Percentiles rank a stretch among this genome's conserved stretches.
These are phyloP conservation scores for Ardeotis arabs DNA, from an alignment of 2,113 vertebrate genomes.

Conservation along the genomic window DNA sequence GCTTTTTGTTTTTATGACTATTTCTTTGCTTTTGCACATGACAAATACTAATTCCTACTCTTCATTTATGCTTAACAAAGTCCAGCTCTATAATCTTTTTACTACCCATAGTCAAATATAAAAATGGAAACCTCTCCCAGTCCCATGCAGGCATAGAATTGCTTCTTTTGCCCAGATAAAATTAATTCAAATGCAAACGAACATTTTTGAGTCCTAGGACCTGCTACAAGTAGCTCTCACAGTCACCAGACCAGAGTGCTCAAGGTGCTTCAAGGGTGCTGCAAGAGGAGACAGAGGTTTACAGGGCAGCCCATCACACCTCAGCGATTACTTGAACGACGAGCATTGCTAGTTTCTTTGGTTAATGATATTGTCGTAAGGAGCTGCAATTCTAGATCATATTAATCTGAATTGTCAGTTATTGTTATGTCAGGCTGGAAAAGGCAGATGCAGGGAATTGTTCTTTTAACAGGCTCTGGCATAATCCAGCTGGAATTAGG, in stretches of 20 bases:
- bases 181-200: not conserved
- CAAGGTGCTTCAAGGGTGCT: not conserved
- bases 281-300: not conserved
- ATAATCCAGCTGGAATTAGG: not conserved
- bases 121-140: not conserved
- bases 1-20: not conserved
- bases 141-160: not conserved
- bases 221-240: not conserved
- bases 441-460: not conserved
- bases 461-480: not conserved
- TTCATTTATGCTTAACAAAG: not conserved
- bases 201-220: not conserved
- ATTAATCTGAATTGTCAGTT: not conserved
- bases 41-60: not conserved
- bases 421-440: not conserved
- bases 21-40: not conserved
- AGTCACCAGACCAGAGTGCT: not conserved
- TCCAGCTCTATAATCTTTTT: not conserved
- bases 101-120: not conserved
- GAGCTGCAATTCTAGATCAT: not conserved
- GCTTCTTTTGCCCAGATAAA: not conserved
- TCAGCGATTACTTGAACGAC: not conserved
- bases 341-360: not conserved
- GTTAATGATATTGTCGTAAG: not conserved
- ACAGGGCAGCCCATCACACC: not conserved